Conservation (phyloP, 2,797 vertebrate species). For the Poecilia velifera region DNA sequence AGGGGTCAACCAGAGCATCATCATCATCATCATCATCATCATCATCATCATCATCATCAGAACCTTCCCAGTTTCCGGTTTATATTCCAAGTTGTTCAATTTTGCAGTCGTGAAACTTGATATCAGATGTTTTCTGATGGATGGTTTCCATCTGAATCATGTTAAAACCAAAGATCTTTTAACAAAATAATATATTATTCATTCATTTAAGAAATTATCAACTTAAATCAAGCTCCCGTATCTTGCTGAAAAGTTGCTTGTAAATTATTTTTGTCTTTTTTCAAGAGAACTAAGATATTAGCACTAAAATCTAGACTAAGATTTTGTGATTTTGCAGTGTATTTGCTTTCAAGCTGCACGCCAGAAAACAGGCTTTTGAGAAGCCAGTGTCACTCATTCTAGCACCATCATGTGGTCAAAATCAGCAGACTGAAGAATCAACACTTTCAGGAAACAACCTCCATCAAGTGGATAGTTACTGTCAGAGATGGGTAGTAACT, state of each 20-base stretch:
- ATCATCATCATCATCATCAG: constrained; percentile 38
- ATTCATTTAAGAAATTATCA: no score
- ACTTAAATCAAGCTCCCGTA: no score
- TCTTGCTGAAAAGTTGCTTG: no score
- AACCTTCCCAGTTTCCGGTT: constrained; percentile 6
- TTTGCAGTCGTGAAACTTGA: background rate
- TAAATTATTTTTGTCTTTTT: no score
- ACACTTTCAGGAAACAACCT: background rate
- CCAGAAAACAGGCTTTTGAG: background rate
- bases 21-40: constrained; percentile 35
- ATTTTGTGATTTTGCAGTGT: background rate
- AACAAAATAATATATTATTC: no score
- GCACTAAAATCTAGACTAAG: no score
- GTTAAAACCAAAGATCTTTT: no score
- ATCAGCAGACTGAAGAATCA: background rate
- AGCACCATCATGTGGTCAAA: constrained; percentile 1
- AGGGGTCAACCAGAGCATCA: constrained; percentile 50
- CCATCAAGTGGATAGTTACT: background rate
- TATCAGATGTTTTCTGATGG: background rate
- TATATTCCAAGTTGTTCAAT: background rate
- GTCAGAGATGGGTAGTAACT: background rate
- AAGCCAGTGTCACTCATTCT: background rate
- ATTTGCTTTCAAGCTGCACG: background rate
- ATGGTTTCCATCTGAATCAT: no score
- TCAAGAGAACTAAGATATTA: no score